These are phyloP conservation scores for Pangasius mekongensis DNA, from an alignment of 2,797 vertebrate genomes.

Conservation along the genomic window DNA sequence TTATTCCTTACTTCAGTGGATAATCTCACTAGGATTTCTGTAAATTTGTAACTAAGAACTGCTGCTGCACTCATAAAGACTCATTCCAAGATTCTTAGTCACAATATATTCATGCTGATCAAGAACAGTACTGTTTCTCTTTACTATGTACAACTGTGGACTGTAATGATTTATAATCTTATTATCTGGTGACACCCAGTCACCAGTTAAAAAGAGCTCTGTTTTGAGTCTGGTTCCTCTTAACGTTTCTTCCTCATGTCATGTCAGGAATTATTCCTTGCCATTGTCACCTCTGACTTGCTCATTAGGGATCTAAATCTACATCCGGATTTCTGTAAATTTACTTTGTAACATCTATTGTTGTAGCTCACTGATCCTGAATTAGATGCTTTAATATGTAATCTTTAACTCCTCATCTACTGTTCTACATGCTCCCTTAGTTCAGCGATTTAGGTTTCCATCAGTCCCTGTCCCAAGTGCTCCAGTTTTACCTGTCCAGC, in stretches of 20 bases:
- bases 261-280: neutral
- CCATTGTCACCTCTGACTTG: neutral
- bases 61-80: neutral
- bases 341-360: neutral
- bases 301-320: neutral
- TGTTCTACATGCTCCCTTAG: constrained; percentile 63
- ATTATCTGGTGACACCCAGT: neutral
- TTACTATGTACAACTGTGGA: neutral
- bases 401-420: neutral
- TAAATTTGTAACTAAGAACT: neutral
- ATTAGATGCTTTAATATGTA: neutral
- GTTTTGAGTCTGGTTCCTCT: neutral
- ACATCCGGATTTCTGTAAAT: neutral
- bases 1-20: neutral
- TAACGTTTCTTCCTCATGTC: neutral
- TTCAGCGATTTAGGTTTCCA: constrained; percentile 87
- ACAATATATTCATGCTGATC: neutral
- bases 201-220: neutral
- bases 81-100: neutral
- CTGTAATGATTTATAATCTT: neutral
- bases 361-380: neutral
- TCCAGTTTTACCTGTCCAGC: constrained; percentile 77
- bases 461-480: constrained; percentile 75
- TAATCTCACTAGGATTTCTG: neutral
- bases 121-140: neutral